These are phyloP conservation scores for Pseudococcus longispinus DNA, from an alignment of 2,888 invertebrate genomes.

Conservation along the genomic window DNA sequence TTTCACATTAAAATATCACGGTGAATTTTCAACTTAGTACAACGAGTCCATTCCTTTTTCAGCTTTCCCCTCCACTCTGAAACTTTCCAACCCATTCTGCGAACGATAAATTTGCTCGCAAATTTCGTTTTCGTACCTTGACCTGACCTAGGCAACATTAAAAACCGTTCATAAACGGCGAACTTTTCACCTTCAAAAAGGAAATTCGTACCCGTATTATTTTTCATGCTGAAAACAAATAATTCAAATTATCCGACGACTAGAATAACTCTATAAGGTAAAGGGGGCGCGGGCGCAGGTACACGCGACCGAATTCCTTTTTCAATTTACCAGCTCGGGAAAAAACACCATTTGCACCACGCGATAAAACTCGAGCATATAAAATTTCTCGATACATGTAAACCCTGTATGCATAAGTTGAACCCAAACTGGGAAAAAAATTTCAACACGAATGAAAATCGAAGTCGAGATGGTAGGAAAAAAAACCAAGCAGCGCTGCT, in stretches of 20 bases:
- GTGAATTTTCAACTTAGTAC: too few species aligned
- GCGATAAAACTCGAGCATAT: neutral
- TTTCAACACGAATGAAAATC: neutral
- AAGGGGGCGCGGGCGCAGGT: neutral
- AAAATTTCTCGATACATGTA: neutral
- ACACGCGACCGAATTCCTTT: neutral
- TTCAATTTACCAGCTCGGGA: neutral
- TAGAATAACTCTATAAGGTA: neutral
- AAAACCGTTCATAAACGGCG: neutral
- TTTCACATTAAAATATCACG: neutral
- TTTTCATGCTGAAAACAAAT: constrained; percentile 8
- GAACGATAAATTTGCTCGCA: too few species aligned
- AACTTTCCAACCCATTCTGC: too few species aligned
- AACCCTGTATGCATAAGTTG: neutral
- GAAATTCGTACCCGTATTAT: neutral
- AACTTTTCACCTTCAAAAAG: neutral
- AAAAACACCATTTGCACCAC: neutral
- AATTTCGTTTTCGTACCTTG: neutral
- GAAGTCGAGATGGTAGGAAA: neutral
- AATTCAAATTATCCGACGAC: neutral
- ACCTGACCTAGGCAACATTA: neutral
- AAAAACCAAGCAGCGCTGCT: neutral
- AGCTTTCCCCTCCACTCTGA: too few species aligned
- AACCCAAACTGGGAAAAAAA: neutral
- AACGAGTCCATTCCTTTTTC: too few species aligned